Conservation (phyloP, 2,113 vertebrate species). For the Poecilia latipinna region DNA sequence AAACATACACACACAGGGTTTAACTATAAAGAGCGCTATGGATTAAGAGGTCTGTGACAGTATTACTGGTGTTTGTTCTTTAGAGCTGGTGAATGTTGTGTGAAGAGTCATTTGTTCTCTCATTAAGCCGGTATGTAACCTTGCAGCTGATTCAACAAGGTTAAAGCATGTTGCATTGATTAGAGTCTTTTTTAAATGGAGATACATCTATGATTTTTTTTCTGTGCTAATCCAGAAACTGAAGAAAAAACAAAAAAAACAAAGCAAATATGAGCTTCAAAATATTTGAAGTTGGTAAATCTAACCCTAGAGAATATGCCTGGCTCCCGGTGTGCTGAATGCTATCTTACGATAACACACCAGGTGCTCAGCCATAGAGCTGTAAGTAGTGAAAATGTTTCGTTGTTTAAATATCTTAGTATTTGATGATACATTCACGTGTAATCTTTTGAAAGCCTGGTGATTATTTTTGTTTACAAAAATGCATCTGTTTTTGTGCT, state of each 20-base stretch:
- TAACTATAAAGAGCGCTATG: conserved; percentile 16
- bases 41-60: conserved; percentile 9
- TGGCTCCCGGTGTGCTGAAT: no score
- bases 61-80: conserved; percentile 34
- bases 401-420: not conserved
- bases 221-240: not conserved
- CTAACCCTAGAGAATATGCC: not conserved
- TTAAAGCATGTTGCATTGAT: conserved; percentile 15
- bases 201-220: not conserved
- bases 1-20: conserved; percentile 12
- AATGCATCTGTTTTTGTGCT: not conserved
- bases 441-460: not conserved
- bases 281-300: not conserved
- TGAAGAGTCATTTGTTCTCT: conserved; percentile 27
- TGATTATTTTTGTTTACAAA: not conserved
- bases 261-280: not conserved
- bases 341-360: not conserved
- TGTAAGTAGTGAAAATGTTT: not conserved
- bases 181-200: not conserved
- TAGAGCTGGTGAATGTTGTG: conserved; percentile 27
- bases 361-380: not conserved
- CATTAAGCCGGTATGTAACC: conserved; percentile 22
- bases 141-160: conserved; percentile 20
- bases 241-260: not conserved
- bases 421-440: not conserved